phyloP scores from a whole-genome alignment of 2,113 vertebrate genomes.

The Gobius niger region DNA sequence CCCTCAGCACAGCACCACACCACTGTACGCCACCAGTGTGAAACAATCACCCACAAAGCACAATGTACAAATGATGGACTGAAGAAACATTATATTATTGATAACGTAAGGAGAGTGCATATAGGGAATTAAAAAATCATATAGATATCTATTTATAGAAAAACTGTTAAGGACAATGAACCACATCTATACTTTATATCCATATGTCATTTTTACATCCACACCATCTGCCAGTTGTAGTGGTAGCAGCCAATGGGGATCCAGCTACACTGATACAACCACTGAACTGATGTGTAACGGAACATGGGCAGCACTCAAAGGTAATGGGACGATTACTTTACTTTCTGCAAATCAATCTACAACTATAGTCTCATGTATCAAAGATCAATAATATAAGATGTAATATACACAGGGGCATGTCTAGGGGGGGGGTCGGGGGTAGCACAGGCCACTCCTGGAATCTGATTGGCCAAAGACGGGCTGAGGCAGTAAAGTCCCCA shows the following conservation, averaged over 20 bases:
- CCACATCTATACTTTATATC: conserved; percentile 19
- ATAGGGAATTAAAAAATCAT: conserved; percentile 14
- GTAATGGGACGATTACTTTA: background rate
- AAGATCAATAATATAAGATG: too few species aligned
- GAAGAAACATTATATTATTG: conserved; percentile 38
- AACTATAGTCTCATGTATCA: too few species aligned
- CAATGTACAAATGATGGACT: conserved; percentile 62
- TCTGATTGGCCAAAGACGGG: too few species aligned
- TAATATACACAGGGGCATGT: too few species aligned
- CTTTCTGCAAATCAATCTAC: too few species aligned
- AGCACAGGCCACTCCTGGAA: too few species aligned
- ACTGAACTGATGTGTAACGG: conserved; percentile 13
- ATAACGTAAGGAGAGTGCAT: conserved; percentile 49
- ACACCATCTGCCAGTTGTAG: conserved; percentile 20
- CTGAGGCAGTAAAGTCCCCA: too few species aligned
- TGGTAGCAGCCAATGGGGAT: conserved; percentile 26
- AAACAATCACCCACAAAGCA: conserved; percentile 67
- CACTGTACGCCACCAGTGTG: conserved; percentile 25
- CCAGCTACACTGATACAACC: conserved; percentile 35
- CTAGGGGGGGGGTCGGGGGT: too few species aligned
- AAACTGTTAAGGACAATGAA: conserved; percentile 37
- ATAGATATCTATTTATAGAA: conserved; percentile 25
- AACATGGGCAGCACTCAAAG: conserved; percentile 40
- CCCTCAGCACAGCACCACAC: conserved; percentile 2
- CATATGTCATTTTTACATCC: conserved; percentile 34